These are phyloP conservation scores for Cantharis nigra DNA, from an alignment of 2,888 invertebrate species.

Conservation along the genomic window DNA sequence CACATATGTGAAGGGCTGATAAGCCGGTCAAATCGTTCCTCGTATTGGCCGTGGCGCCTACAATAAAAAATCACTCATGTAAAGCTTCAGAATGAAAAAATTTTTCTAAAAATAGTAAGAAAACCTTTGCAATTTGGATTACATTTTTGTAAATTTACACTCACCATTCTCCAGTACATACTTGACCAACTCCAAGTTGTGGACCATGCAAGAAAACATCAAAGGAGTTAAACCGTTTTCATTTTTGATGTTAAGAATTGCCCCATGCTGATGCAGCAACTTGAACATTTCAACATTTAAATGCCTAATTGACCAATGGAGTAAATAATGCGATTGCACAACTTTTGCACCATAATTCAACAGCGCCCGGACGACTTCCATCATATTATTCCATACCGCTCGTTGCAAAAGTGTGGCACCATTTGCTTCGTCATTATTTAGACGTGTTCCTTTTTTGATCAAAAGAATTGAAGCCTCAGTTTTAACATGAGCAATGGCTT, in stretches of 20 bases:
- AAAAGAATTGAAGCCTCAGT: constrained; percentile 56
- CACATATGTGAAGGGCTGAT: constrained; percentile 65
- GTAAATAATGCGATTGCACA: constrained; percentile 69
- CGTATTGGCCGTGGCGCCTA: constrained; percentile 50
- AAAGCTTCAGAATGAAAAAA: too few species aligned
- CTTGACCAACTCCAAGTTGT: constrained; percentile 56
- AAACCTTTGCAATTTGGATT: too few species aligned
- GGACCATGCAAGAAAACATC: constrained; percentile 59
- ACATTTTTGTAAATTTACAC: constrained; percentile 2
- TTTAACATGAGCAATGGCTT: constrained; percentile 54
- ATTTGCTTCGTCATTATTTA: constrained; percentile 72
- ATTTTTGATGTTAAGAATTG: constrained; percentile 66
- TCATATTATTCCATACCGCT: constrained; percentile 70
- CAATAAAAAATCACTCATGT: background rate
- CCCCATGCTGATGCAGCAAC: constrained; percentile 62
- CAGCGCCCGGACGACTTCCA: constrained; percentile 63
- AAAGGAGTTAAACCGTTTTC: constrained; percentile 72
- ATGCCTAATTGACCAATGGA: constrained; percentile 70
- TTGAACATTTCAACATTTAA: constrained; percentile 64
- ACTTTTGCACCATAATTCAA: constrained; percentile 70
- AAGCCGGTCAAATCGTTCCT: constrained; percentile 52
- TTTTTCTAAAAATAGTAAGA: too few species aligned
- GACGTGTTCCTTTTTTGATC: constrained; percentile 63
- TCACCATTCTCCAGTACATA: constrained; percentile 63
- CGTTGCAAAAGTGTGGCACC: constrained; percentile 73